Evolutionary conservation across 2,113 vertebrate genomes (phyloP).

Genomic region (Rhea americana): DNA sequence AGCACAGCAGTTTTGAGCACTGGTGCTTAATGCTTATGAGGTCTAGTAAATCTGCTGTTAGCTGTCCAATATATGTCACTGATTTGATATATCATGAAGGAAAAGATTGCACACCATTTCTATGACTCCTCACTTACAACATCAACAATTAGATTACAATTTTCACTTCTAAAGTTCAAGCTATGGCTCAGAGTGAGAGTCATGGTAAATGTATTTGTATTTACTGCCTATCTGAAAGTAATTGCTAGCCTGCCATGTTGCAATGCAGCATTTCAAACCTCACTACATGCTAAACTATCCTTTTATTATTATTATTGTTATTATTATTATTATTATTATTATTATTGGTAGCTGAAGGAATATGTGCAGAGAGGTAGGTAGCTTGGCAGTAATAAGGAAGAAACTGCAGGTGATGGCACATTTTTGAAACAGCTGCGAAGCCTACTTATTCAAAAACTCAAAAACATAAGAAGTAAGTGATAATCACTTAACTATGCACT

Average conservation of each 20-base stretch:
- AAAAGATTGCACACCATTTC: slow-evolving; percentile 20
- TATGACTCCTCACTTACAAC: slow-evolving; percentile 15
- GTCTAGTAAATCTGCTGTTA: not conserved
- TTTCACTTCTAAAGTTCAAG: slow-evolving; percentile 21
- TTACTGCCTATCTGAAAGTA: not conserved
- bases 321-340: not conserved
- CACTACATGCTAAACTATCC: not conserved
- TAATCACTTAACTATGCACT: slow-evolving; percentile 15
- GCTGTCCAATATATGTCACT: slow-evolving; percentile 8
- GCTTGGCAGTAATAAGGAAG: not conserved
- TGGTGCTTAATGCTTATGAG: slow-evolving; percentile 13
- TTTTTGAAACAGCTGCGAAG: slow-evolving; percentile 15
- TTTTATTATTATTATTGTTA: not conserved
- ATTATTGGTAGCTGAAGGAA: not conserved
- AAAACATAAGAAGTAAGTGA: slow-evolving; percentile 28
- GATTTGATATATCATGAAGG: not conserved
- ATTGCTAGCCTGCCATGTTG: not conserved
- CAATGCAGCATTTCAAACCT: slow-evolving; percentile 15
- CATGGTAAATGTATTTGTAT: not conserved
- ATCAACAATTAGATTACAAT: slow-evolving; percentile 39
- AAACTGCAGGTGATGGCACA: not conserved
- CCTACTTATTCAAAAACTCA: not conserved
- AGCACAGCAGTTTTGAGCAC: not conserved
- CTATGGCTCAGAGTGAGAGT: not conserved
- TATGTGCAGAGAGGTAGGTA: not conserved